Evolutionary conservation across 2,113 vertebrate genomes (phyloP).

Genomic region (Mus musculus): DNA sequence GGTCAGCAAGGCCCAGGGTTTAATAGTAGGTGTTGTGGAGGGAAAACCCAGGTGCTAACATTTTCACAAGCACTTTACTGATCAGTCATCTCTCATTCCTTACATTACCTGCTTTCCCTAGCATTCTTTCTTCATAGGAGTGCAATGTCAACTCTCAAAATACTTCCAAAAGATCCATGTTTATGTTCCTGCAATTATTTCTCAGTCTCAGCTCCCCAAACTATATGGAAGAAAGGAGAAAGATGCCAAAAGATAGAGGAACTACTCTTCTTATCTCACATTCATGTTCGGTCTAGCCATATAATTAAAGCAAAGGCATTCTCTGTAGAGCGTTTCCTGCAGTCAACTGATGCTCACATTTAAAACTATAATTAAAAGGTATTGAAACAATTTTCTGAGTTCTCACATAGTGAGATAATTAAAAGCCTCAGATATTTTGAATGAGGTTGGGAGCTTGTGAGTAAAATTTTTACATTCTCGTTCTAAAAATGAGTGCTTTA

Average conservation of each 20-base stretch:
- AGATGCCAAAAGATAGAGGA: conserved; percentile 7
- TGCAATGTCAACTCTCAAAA: not conserved
- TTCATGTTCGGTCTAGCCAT: not conserved
- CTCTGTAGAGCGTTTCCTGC: not conserved
- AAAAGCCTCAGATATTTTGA: conserved; percentile 10
- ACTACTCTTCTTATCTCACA: not conserved
- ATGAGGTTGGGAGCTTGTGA: not conserved
- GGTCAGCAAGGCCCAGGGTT: no score
- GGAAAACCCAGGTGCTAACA: not conserved
- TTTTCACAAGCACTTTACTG: not conserved
- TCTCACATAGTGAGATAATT: conserved; percentile 1
- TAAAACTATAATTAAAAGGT: conserved; percentile 48
- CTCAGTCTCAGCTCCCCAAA: not conserved
- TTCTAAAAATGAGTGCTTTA: conserved; percentile 23
- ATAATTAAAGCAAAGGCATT: conserved; percentile 51
- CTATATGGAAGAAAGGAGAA: not conserved
- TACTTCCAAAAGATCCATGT: not conserved
- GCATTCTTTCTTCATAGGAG: not conserved
- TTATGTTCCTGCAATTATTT: not conserved
- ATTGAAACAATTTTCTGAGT: conserved; percentile 24
- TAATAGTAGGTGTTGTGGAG: no score
- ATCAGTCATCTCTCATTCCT: no score
- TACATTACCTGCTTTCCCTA: not conserved
- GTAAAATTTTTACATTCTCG: conserved; percentile 8
- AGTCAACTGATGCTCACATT: not conserved